These are phyloP conservation scores for Otolemur crassicaudatus DNA, from an alignment of 2,797 vertebrate species.

Conservation along the genomic window DNA sequence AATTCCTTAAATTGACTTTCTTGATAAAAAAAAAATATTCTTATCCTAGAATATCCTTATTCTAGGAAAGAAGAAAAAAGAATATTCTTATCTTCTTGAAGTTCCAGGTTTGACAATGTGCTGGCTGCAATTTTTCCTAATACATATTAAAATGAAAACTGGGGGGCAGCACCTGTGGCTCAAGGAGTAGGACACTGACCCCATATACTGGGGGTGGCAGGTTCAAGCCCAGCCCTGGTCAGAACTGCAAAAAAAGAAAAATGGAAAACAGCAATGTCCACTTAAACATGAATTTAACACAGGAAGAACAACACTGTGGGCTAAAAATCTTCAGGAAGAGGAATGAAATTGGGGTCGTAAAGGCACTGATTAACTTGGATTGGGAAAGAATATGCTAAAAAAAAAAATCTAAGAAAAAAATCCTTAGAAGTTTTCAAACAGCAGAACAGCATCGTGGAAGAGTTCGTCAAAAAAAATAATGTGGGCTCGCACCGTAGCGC, in stretches of 20 bases:
- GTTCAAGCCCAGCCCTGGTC: no score
- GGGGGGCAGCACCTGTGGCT: background rate
- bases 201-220: no score
- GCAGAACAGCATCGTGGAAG: background rate
- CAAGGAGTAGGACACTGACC: no score
- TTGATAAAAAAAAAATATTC: background rate
- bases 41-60: background rate
- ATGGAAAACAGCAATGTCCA: background rate
- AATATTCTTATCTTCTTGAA: background rate
- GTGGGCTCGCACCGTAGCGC: no score
- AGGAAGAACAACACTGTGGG: background rate
- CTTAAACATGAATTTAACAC: background rate
- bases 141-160: background rate
- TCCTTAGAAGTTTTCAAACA: background rate
- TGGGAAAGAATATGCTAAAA: background rate
- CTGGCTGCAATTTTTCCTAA: background rate
- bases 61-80: no score
- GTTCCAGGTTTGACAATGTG: background rate
- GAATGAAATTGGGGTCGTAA: background rate
- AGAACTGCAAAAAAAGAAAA: background rate
- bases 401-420: background rate
- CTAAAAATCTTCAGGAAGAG: background rate
- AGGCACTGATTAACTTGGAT: background rate
- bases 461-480: background rate
- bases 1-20: background rate